Evolutionary conservation across 2,797 vertebrate genomes (phyloP), one percentile per base, ranked within the genome.

Genomic region (Eulemur rubriventer): DNA sequence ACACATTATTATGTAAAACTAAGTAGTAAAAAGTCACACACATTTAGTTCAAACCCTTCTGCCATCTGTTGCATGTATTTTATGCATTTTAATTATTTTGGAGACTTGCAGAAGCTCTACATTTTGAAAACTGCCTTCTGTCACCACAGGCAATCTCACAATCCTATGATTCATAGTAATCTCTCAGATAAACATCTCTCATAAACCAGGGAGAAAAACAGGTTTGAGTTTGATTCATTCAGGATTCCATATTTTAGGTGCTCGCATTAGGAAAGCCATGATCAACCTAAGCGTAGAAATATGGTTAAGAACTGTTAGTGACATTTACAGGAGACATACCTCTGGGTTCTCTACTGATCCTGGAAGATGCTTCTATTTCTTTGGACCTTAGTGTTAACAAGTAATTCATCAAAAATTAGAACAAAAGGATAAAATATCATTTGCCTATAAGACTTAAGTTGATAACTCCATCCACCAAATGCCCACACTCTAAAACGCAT

Each of bases 11-110:
- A 96, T 96, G 84, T 97, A 97, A 96, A 91, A 96, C 97, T 98
- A 98, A 24, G 4, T 96, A 97, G 96, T 96, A 97, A 97, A 97
- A 97, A 98, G 73, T 97, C 97, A 96, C 98, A 98, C 84, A 93
- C 94, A 96, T 98, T 98, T 98, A 98, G 96, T 98, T 98, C 97
- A 98, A 97, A 97, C 84, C 92, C 94, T 98, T 97, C 97, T 97
- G 80, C 98, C 98, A 98, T 98, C 98, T 98, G 96, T 97, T 98
- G 87, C 90, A 92, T 97, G 89, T 97, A 80, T 91, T 98, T 98
- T 97, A 96, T 95, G 97, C 94, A 98, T 98, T 98, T 98, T 97
- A 98, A 98, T 98, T 98, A 97, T 97, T 98, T 93, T 70, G 6
- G 80, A 98, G 76, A 95, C 73, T 98, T 98, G 65, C n/a, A 97